Evolutionary conservation across 1,140 invertebrate genomes (phyloP).

Genomic region (Drosophila melanica): DNA sequence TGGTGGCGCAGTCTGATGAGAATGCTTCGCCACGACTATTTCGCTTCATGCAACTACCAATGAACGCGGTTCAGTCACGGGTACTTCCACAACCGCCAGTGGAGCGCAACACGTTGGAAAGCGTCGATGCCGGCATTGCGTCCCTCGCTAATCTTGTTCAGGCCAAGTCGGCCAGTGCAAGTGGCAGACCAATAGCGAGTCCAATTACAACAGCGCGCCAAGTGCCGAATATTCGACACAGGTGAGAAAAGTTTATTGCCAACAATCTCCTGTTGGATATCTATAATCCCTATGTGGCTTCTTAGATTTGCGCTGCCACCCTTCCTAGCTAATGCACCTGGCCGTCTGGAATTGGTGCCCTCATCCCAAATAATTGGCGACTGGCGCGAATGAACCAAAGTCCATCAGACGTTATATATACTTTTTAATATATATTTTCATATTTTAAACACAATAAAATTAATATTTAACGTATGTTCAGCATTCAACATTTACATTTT

Average conservation of each 20-base stretch:
- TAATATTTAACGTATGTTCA: not conserved
- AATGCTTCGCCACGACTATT: constrained; percentile 39
- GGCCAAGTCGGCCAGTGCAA: constrained; percentile 25
- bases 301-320: constrained; percentile 51
- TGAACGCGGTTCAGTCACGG: not conserved
- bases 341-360: constrained; percentile 73
- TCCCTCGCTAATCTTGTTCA: constrained; percentile 38
- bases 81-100: constrained; percentile 28
- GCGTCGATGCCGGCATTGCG: constrained; percentile 59
- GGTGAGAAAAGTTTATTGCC: constrained; percentile 10
- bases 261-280: not conserved
- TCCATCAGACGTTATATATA: not conserved
- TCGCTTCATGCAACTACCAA: constrained; percentile 48
- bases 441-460: not conserved
- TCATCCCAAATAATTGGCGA: constrained; percentile 73
- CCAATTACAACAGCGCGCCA: not conserved
- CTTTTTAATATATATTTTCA: constrained; percentile 22
- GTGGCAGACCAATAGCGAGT: not conserved
- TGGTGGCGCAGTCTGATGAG: constrained; percentile 1
- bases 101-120: constrained; percentile 63
- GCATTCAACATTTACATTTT: not conserved
- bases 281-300: not conserved
- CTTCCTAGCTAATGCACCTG: constrained; percentile 57
- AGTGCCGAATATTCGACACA: constrained; percentile 22
- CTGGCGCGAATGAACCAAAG: constrained; percentile 60